Evolutionary conservation across 2,888 invertebrate genomes (phyloP), one percentile per base, ranked within the genome.

Genomic region (Empis livida): DNA sequence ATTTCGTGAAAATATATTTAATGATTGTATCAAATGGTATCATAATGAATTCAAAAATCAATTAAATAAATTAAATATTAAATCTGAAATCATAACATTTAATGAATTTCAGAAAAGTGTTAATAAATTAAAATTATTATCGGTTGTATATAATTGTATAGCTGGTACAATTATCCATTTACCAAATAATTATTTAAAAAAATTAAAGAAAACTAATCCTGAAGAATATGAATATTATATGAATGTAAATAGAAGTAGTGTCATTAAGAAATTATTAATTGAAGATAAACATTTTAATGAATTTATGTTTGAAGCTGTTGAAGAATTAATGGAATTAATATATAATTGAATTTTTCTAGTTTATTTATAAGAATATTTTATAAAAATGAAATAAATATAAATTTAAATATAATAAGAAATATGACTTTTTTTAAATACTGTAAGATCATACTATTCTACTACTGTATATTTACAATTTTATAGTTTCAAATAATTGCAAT

Each of bases 1-100:
- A 10, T n/a, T 41, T 10, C 13, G 46, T 14, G 27, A 76, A 17
- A 38, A 38, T 10, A 38, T 16, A 52, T 63, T 73, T 20, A 50
- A 57, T 1, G 55, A 53, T 2, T 71, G 78, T 54, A 56, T 79
- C 30, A 59, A 71, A 51, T 65, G 68, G 53, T 82, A 80, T 60
- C 73, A 75, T 47, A 53, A 64, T 40, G 61, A 65, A 53, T 61
- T 78, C 11, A 53, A 61, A 39, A 47, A 49, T 42, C 63, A 71
- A 54, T 61, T 78, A 4, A 16, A 47, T 5, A 55, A 54, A 30
- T 55, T 68, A 46, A 55, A 60, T 30, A 54, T 77, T 6, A 45
- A 62, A 40, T 57, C 69, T 10, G 57, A 62, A 9, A 50, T 60
- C 17, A 54, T 75, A 45, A 55, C 64, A 10, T 65, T 65, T 52